phyloP scores from a whole-genome alignment of 1,140 invertebrate genomes.

The Tyrophagus putrescentiae region DNA sequence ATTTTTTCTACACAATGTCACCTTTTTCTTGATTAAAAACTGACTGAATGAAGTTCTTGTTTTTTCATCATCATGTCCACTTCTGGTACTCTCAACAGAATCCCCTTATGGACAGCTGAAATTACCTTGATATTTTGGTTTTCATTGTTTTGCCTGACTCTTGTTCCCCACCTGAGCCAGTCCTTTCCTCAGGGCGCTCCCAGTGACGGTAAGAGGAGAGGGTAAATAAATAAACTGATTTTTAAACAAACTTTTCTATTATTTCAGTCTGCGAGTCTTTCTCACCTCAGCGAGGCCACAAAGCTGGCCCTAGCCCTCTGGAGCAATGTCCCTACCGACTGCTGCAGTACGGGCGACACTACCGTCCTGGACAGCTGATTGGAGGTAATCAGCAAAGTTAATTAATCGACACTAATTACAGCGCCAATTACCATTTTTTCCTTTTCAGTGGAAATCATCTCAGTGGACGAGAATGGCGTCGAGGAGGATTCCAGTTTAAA shows the following conservation, averaged over 20 bases:
- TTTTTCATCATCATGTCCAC: too few relatives aligned
- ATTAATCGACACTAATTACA: neutral
- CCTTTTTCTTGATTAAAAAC: too few relatives aligned
- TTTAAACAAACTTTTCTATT: neutral
- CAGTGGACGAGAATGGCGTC: neutral
- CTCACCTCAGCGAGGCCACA: slow-evolving; percentile 5
- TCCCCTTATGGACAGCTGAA: too few relatives aligned
- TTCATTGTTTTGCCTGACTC: too few relatives aligned
- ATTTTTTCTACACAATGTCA: too few relatives aligned
- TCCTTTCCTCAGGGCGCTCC: slow-evolving; percentile 16
- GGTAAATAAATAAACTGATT: neutral
- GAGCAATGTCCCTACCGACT: neutral
- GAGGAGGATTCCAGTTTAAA: too few relatives aligned
- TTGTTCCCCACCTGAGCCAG: too few relatives aligned
- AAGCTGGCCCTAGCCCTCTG: neutral
- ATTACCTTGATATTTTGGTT: too few relatives aligned
- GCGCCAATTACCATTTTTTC: neutral
- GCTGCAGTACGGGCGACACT: neutral
- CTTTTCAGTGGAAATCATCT: neutral
- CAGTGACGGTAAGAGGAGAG: neutral
- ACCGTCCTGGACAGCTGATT: neutral
- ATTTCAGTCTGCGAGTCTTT: slow-evolving; percentile 7
- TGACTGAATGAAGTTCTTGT: too few relatives aligned
- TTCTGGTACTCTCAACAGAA: too few relatives aligned
- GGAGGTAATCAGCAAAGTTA: neutral